Percentiles rank a stretch among this genome's conserved stretches.
Conservation (phyloP, 92 coral and sea anemone species). For the Plumapathes pennacea region DNA sequence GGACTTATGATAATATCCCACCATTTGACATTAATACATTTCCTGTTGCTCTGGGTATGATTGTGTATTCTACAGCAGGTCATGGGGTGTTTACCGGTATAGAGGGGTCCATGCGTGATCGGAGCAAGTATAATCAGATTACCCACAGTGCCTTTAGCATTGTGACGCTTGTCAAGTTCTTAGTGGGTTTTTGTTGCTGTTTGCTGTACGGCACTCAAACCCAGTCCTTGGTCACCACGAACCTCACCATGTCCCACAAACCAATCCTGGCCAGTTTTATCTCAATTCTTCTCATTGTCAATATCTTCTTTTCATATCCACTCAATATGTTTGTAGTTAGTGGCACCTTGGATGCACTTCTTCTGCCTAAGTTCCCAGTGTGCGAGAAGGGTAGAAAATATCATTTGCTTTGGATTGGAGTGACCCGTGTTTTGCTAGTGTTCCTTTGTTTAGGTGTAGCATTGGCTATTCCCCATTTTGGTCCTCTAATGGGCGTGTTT, state of each 20-base stretch:
- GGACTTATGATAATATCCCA: slow-evolving; percentile 55
- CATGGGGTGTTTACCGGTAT: slow-evolving; percentile 81
- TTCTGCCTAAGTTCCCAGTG: slow-evolving; percentile 58
- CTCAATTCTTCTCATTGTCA: slow-evolving; percentile 47
- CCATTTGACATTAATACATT: slow-evolving; percentile 45
- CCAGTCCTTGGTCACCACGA: slow-evolving; percentile 50
- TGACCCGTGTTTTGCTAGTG: slow-evolving; percentile 47
- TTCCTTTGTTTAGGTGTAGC: slow-evolving; percentile 62
- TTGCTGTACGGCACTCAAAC: slow-evolving; percentile 61
- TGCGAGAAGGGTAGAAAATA: slow-evolving; percentile 48
- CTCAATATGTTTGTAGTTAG: slow-evolving; percentile 80
- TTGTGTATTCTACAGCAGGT: slow-evolving; percentile 69
- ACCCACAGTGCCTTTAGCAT: slow-evolving; percentile 56
- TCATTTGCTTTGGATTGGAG: slow-evolving; percentile 45
- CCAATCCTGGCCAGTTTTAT: slow-evolving; percentile 51
- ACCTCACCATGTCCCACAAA: slow-evolving; percentile 44
- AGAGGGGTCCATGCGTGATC: slow-evolving; percentile 80
- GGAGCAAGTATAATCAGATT: slow-evolving; percentile 64
- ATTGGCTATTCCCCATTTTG: slow-evolving; percentile 79
- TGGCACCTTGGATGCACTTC: slow-evolving; percentile 59
- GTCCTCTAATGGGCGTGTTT: slow-evolving; percentile 70
- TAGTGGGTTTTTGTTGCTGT: slow-evolving; percentile 63
- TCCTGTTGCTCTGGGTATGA: slow-evolving; percentile 75
- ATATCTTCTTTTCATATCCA: slow-evolving; percentile 73
- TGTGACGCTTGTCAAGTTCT: slow-evolving; percentile 49